Evolutionary conservation across 2,888 invertebrate genomes (phyloP).

Genomic region (Lasioglossum vierecki): DNA sequence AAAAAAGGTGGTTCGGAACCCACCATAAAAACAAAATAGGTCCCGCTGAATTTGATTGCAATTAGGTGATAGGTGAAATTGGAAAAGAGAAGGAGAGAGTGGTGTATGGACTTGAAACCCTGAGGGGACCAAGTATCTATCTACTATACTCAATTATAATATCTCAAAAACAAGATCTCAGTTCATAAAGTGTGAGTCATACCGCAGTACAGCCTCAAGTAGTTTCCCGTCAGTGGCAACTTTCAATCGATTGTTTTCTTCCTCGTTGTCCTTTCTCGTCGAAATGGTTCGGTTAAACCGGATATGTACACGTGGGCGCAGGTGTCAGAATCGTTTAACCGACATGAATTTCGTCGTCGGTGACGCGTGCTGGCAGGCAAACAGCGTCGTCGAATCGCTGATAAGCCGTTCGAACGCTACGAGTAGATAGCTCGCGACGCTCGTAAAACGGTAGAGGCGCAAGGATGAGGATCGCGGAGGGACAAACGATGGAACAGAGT

Average conservation of each 20-base stretch:
- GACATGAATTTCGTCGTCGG: conserved; percentile 23
- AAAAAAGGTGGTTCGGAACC: too few species aligned
- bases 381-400: conserved; percentile 56
- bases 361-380: conserved; percentile 51
- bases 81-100: too few species aligned
- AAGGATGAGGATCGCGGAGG: neutral
- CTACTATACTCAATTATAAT: too few species aligned
- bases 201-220: conserved; percentile 53
- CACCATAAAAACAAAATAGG: too few species aligned
- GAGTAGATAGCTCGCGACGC: conserved; percentile 38
- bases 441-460: conserved; percentile 59
- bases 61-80: too few species aligned
- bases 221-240: conserved; percentile 39
- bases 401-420: conserved; percentile 58
- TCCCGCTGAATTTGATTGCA: too few species aligned
- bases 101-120: too few species aligned
- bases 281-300: neutral
- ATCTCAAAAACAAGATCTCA: too few species aligned
- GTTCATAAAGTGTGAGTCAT: conserved; percentile 28
- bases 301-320: conserved; percentile 21
- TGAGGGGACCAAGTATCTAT: too few species aligned
- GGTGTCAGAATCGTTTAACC: conserved; percentile 60
- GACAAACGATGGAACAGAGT: conserved; percentile 55
- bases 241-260: conserved; percentile 46
- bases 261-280: neutral